Conservation (phyloP, 2,797 vertebrate genomes). For the Danio choprae region DNA sequence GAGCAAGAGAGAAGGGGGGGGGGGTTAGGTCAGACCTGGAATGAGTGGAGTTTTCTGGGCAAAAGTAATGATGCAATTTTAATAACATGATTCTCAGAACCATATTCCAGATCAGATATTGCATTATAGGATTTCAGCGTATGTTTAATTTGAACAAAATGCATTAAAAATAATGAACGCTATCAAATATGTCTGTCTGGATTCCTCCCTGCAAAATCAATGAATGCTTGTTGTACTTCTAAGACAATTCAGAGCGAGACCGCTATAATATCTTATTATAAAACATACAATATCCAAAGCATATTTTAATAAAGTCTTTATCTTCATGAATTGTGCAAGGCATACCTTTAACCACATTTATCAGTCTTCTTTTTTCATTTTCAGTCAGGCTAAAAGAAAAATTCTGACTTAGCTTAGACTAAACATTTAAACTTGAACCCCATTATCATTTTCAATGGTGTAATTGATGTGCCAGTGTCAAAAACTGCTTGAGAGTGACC, state of each 20-base stretch:
- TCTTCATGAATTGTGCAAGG: conserved; percentile 30
- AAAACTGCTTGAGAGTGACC: neutral
- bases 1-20: neutral
- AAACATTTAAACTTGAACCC: conserved; percentile 14
- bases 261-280: neutral
- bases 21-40: neutral
- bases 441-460: conserved; percentile 4
- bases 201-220: conserved; percentile 21
- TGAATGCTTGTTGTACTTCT: neutral
- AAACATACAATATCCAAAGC: neutral
- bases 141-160: conserved; percentile 39
- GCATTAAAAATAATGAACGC: conserved; percentile 19
- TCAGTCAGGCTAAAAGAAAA: neutral
- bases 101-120: conserved; percentile 14
- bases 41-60: neutral
- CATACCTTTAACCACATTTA: conserved; percentile 11
- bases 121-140: conserved; percentile 20
- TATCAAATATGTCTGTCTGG: neutral
- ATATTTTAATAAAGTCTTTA: conserved; percentile 9
- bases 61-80: conserved; percentile 38
- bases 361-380: neutral
- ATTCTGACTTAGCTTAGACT: neutral
- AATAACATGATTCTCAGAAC: conserved; percentile 23
- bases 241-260: conserved; percentile 21
- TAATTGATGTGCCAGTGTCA: conserved; percentile 11